Evolutionary conservation across 1,140 invertebrate species (phyloP).

Genomic region (Pogonomyrmex californicus): DNA sequence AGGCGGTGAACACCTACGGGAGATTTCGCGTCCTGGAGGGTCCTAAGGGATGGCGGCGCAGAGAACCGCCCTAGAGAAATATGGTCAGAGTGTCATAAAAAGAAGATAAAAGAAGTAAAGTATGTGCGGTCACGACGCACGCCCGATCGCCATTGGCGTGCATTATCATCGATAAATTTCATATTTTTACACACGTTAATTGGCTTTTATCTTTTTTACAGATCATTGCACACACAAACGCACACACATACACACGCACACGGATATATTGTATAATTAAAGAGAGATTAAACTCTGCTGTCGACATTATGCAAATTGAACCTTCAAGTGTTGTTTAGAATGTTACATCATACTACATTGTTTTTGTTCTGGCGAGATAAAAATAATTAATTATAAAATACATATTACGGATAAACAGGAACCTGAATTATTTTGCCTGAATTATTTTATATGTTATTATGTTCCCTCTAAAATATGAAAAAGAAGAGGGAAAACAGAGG

Average conservation of each 20-base stretch:
- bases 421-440: neutral
- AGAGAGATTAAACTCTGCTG: neutral
- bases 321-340: neutral
- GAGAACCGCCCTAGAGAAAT: conserved; percentile 56
- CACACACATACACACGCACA: no score
- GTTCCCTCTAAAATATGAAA: neutral
- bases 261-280: neutral
- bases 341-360: neutral
- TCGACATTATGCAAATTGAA: neutral
- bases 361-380: neutral
- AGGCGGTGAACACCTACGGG: conserved; percentile 46
- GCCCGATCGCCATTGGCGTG: conserved; percentile 15
- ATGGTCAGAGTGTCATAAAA: conserved; percentile 64
- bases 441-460: neutral
- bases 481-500: neutral
- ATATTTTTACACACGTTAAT: conserved; percentile 25
- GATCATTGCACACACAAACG: neutral
- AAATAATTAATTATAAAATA: neutral
- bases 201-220: neutral
- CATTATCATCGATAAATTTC: conserved; percentile 7
- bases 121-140: conserved; percentile 51
- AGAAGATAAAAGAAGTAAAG: conserved; percentile 56
- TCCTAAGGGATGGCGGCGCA: conserved; percentile 38
- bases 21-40: conserved; percentile 31
- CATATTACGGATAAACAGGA: neutral